These are phyloP conservation scores for Orthonevra nobilis DNA, from an alignment of 2,888 invertebrate genomes.

Conservation along the genomic window DNA sequence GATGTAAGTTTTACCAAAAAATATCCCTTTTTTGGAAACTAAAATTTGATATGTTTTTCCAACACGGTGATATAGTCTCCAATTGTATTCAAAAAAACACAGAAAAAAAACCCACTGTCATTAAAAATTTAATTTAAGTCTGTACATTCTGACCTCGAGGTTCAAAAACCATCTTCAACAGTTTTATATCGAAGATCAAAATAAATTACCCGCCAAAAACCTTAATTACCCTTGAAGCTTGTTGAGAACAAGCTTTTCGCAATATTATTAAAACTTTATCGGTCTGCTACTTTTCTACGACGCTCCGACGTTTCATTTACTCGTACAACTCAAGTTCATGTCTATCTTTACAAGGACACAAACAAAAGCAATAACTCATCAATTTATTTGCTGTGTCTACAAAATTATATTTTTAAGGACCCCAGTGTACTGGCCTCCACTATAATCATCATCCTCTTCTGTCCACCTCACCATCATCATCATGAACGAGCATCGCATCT, in stretches of 20 bases:
- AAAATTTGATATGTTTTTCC: no score
- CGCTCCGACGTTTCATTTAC: background rate
- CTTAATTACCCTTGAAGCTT: no score
- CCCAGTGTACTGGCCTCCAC: slow-evolving; percentile 45
- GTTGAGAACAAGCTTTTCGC: background rate
- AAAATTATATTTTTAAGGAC: slow-evolving; percentile 50
- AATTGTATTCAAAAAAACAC: no score
- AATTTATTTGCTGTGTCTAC: slow-evolving; percentile 50
- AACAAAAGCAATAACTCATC: slow-evolving; percentile 46
- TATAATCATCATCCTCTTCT: slow-evolving; percentile 22
- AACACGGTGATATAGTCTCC: no score
- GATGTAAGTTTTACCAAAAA: no score
- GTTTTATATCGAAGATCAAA: no score
- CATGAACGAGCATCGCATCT: slow-evolving; percentile 36
- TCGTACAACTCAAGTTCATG: slow-evolving; percentile 30
- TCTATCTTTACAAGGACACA: background rate
- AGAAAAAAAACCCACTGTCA: no score
- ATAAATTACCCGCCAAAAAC: no score
- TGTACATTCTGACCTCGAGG: no score
- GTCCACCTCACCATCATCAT: background rate
- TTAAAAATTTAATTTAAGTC: no score
- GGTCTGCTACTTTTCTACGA: slow-evolving; percentile 31
- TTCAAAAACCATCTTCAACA: no score
- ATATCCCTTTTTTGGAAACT: no score
- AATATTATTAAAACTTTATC: slow-evolving; percentile 10